Base-by-base conservation (phyloP, 2,888 invertebrate genomes). In the Rapana venosa region DNA sequence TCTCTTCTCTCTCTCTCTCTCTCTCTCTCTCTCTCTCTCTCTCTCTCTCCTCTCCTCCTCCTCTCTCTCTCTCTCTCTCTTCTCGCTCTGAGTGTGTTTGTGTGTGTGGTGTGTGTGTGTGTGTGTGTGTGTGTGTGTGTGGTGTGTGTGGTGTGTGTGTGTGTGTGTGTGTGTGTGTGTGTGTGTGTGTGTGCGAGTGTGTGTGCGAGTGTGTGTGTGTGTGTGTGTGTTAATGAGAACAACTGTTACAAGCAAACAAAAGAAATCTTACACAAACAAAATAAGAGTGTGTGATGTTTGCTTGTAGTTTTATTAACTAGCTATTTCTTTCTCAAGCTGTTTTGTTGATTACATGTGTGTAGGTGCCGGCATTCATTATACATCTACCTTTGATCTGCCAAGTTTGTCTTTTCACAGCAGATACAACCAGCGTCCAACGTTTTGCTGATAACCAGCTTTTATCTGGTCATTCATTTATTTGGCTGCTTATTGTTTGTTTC, bases 61-160 rank as follows among this genome's bases (percentile, higher is more conserved):
- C 26, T 74, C 74, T 74, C 74, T 74, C 74, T 74, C 74, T 26
- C 22, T 74, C 74, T 61, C 74, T 74, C n/a, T 74, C 74, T 74
- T 26, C 26, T 11, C 70, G 13, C 22, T 70, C 8, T 47, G 47
- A 36, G 6, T n/a, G 6, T 8, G 20, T 85, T 85, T 36, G 20
- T 15, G 15, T 47, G 11, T 30, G 8, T n/a, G 35, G 11, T 83
- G 6, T 83, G 6, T 15, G 13, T 83, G 11, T 58, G 11, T 58
- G 8, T 58, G 11, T 58, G 8, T n/a, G n/a, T n/a, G n/a, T n/a
- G n/a, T n/a, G n/a, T n/a, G n/a, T n/a, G n/a, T n/a, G n/a, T n/a
- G n/a, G n/a, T n/a, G 85, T 26, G 58, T n/a, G 77, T n/a, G n/a
- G n/a, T 77, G n/a, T 77, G 77, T 77, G n/a, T 77, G 61, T 61